Conservation (phyloP, 2,113 vertebrate species). For the Phyllopteryx taeniolatus region DNA sequence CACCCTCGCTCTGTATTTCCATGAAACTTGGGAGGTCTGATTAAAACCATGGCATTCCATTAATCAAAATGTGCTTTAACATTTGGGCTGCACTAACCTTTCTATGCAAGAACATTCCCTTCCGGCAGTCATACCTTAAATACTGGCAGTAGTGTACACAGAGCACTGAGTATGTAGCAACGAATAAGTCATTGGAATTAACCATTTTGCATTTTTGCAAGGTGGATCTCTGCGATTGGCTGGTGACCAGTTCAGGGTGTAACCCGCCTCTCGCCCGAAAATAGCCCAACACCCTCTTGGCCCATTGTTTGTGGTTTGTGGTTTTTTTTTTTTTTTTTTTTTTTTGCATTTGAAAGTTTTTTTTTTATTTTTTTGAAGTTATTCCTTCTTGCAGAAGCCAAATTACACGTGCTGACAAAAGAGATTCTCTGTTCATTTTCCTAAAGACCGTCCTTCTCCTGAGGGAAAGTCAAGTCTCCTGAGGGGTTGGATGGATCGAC, state of each 20-base stretch:
- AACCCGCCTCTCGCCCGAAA: too few relatives aligned
- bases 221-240: too few relatives aligned
- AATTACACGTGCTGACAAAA: not conserved
- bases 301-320: too few relatives aligned
- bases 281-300: too few relatives aligned
- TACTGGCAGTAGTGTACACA: too few relatives aligned
- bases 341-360: not conserved
- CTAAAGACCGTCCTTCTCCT: conserved; percentile 37
- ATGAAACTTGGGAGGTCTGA: not conserved
- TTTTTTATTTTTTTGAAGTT: not conserved
- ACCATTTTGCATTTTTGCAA: too few relatives aligned
- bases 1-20: conserved; percentile 22
- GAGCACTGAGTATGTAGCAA: too few relatives aligned
- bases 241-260: too few relatives aligned
- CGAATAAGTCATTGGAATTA: too few relatives aligned
- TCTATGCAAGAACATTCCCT: conserved; percentile 7
- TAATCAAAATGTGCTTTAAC: not conserved
- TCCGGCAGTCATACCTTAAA: too few relatives aligned
- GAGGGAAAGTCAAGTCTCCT: conserved; percentile 5
- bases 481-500: conserved; percentile 23
- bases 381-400: not conserved
- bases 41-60: not conserved
- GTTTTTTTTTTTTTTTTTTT: not conserved
- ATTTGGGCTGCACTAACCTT: not conserved
- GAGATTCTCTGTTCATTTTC: conserved; percentile 8